Evolutionary conservation across 2,113 vertebrate species (phyloP), one percentile per base, ranked within the genome.

Genomic region (Hypanus sabinus): DNA sequence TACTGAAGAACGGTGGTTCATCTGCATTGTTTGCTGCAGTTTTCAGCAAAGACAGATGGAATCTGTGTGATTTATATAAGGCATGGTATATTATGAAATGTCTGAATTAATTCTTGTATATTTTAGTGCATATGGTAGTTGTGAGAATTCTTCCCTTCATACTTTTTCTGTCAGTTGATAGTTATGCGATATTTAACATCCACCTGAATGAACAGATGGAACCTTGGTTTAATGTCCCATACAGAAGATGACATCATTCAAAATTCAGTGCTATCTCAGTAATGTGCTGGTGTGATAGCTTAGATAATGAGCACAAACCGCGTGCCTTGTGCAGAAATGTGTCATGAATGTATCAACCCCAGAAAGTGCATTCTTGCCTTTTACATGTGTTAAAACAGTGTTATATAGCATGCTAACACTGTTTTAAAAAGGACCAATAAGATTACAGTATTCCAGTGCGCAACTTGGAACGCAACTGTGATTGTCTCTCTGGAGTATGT

Each of bases 31-130:
- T 30, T 65, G 57, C 80, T 2, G 30, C 57, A 88, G 27, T 65
- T 16, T 55, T 88, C 30, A 20, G 30, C 16, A n/a, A 88, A 57
- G 46, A 60, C 24, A 87, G 83, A n/a, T n/a, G 27, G 57, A 88
- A 33, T 33, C 30, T 62, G 30, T 2, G 30, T 62, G 85, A 5
- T 16, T 62, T 88, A 65, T 88, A 16, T 57, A 88, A 14, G 57
- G 20, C 62, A 27, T 5, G 5, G 6, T 88, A 88, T 62, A 30
- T 88, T 88, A 18, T 62, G 30, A 65, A n/a, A 2, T 18, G 12
- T 33, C 85, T 30, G 57, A 88, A 60, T 88, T 88, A n/a, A 88
- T 88, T 60, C 30, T 62, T 88, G 27, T 88, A 60, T n/a, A 83
- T 83, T 83, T 83, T 83, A 83, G 24, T 88, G 11, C 30, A 88